phyloP scores from a whole-genome alignment of 2,888 invertebrate genomes.

The Acrocyrtus sp. region DNA sequence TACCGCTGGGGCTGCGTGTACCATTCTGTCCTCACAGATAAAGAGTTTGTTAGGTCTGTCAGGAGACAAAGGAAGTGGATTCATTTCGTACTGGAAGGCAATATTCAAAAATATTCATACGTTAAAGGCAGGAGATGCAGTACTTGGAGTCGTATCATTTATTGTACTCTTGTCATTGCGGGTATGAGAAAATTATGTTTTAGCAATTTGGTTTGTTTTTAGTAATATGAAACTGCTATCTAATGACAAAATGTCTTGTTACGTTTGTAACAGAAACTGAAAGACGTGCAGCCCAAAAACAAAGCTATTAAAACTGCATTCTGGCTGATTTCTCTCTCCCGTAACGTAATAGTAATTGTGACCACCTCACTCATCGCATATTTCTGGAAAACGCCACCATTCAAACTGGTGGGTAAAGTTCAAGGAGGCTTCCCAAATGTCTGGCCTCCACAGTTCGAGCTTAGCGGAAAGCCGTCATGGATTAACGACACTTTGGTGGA shows the following conservation, averaged over 20 bases:
- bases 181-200: conserved; percentile 45
- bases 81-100: conserved; percentile 46
- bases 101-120: conserved; percentile 45
- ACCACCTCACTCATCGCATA: conserved; percentile 74
- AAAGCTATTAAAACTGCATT: conserved; percentile 68
- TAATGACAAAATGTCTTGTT: not conserved
- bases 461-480: not conserved
- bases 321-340: conserved; percentile 80
- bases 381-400: conserved; percentile 66
- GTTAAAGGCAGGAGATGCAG: conserved; percentile 41
- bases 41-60: conserved; percentile 60
- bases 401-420: conserved; percentile 59
- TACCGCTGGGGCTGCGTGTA: conserved; percentile 66
- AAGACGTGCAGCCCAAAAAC: conserved; percentile 67
- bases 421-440: conserved; percentile 55
- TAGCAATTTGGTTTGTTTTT: not conserved
- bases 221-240: not conserved
- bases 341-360: conserved; percentile 85
- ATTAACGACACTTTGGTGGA: conserved; percentile 28
- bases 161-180: conserved; percentile 75
- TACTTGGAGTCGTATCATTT: conserved; percentile 73
- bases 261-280: conserved; percentile 71
- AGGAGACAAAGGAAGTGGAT: conserved; percentile 56
- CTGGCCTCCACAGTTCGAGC: conserved; percentile 32
- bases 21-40: conserved; percentile 65